A percentile compares a stretch with the other conserved stretches of the same genome.
Conservation (phyloP, 2,888 invertebrate genomes). For the Marasmarcha lunaedactyla region DNA sequence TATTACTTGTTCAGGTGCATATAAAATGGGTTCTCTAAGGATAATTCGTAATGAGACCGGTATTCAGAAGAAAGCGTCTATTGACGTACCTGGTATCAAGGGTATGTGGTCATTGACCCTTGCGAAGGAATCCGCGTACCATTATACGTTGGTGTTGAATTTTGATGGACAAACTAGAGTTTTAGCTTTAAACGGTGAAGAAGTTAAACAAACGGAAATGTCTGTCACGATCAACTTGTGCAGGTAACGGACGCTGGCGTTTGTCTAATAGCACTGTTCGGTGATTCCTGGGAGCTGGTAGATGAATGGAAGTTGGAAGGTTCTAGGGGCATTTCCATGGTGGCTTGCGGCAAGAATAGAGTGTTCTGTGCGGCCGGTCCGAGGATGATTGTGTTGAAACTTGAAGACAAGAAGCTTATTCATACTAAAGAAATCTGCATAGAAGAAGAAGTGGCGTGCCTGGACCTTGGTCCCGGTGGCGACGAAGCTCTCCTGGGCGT, state of each 20-base stretch:
- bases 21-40: slow-evolving; percentile 96
- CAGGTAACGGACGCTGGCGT: slow-evolving; percentile 70
- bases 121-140: slow-evolving; percentile 74
- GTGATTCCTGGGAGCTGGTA: slow-evolving; percentile 57
- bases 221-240: slow-evolving; percentile 83
- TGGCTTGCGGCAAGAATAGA: slow-evolving; percentile 84
- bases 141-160: slow-evolving; percentile 93
- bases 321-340: slow-evolving; percentile 89
- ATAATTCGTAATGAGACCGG: slow-evolving; percentile 99
- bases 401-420: slow-evolving; percentile 21
- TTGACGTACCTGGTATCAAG: slow-evolving; percentile 96
- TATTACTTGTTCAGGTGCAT: slow-evolving; percentile 97
- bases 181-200: slow-evolving; percentile 90
- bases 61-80: slow-evolving; percentile 97
- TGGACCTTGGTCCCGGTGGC: slow-evolving; percentile 87
- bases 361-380: slow-evolving; percentile 87
- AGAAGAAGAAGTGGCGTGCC: slow-evolving; percentile 95
- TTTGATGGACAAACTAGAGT: slow-evolving; percentile 98
- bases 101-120: slow-evolving; percentile 94
- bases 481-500: slow-evolving; percentile 84
- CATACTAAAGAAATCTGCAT: slow-evolving; percentile 71
- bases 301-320: slow-evolving; percentile 76
- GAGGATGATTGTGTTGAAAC: slow-evolving; percentile 44
- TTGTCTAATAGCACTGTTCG: slow-evolving; percentile 37
- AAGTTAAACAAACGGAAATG: slow-evolving; percentile 99